A percentile compares a stretch with the other conserved stretches of the same genome.
Evolutionary conservation across 2,113 vertebrate species (phyloP).

Genomic region (Psilopogon haemacephalus): DNA sequence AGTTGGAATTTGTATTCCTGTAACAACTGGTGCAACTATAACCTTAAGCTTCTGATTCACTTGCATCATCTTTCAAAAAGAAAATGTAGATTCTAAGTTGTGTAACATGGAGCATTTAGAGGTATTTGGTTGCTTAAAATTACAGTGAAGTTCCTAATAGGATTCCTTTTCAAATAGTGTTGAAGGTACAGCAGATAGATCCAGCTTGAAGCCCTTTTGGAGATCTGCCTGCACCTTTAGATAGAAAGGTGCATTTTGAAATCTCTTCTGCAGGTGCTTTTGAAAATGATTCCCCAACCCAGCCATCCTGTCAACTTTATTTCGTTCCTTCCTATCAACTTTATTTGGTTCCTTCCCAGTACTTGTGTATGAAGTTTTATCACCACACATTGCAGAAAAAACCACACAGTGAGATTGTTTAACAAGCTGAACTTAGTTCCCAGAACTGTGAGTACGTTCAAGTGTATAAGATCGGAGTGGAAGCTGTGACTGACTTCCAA

Average conservation of each 20-base stretch:
- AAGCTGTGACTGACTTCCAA: neutral
- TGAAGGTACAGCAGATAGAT: neutral
- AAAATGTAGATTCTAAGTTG: neutral
- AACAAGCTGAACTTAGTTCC: neutral
- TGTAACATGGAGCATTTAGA: neutral
- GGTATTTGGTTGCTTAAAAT: neutral
- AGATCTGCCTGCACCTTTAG: neutral
- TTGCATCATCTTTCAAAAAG: neutral
- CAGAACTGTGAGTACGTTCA: neutral
- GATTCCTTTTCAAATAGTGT: neutral
- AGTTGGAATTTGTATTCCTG: neutral
- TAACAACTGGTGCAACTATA: accelerated
- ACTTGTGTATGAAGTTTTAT: neutral
- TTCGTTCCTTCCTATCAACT: neutral
- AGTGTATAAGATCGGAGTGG: neutral
- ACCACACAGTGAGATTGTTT: neutral
- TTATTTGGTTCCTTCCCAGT: neutral
- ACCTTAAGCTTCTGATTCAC: neutral
- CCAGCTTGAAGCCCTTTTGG: neutral
- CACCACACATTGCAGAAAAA: neutral
- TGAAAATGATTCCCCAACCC: neutral
- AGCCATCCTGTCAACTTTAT: neutral
- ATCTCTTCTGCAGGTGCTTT: neutral
- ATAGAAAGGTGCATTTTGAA: neutral
- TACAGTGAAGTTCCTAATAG: neutral